phyloP scores from a whole-genome alignment of 2,888 invertebrate genomes.

The Tridacna crocea region DNA sequence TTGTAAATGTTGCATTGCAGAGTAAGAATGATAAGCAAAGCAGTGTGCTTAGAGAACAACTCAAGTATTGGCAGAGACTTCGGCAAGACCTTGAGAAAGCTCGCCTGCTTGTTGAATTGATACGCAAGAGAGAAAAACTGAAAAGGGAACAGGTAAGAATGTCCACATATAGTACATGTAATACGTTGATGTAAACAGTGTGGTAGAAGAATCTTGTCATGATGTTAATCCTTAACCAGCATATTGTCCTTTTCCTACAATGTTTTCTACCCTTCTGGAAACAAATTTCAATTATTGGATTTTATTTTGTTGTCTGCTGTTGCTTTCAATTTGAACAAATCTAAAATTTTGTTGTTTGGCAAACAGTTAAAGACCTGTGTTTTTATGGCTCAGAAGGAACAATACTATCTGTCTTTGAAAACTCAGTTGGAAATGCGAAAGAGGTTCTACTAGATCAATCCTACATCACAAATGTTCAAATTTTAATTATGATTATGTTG shows the following conservation, averaged over 20 bases:
- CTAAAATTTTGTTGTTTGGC: too few species aligned
- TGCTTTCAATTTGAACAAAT: too few species aligned
- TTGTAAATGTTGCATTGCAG: constrained; percentile 57
- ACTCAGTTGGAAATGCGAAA: too few species aligned
- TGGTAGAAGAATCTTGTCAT: not conserved
- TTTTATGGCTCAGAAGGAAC: not conserved
- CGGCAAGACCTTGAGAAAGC: constrained; percentile 97
- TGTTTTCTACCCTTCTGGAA: too few species aligned
- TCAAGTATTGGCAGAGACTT: constrained; percentile 97
- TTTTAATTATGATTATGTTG: too few species aligned
- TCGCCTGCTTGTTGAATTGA: constrained; percentile 95
- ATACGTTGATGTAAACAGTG: not conserved
- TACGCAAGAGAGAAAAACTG: constrained; percentile 96
- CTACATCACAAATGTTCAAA: too few species aligned
- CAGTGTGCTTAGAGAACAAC: constrained; percentile 79
- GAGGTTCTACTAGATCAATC: too few species aligned
- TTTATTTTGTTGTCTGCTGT: too few species aligned
- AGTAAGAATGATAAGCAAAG: constrained; percentile 81
- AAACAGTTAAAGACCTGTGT: too few species aligned
- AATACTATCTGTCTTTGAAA: not conserved
- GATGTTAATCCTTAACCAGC: not conserved
- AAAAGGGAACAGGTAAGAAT: constrained; percentile 90
- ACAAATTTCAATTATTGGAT: too few species aligned
- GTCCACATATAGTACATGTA: not conserved
- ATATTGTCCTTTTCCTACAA: too few species aligned